Conservation (phyloP, 2,797 vertebrate species). For the Dicrostonyx torquatus region DNA sequence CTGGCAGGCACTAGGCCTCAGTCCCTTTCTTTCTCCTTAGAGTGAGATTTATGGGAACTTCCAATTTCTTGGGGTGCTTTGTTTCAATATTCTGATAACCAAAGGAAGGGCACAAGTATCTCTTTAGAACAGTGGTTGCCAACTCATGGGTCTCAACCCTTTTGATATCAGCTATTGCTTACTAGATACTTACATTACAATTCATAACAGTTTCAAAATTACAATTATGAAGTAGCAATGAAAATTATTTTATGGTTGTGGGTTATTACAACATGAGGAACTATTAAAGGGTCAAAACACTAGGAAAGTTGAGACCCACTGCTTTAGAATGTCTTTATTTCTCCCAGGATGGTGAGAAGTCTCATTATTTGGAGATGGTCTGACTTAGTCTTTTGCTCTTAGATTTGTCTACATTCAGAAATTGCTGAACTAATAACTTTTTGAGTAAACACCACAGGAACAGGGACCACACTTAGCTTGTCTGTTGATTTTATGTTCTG, state of each 20-base stretch:
- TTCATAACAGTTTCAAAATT: not conserved
- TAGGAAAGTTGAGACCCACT: not conserved
- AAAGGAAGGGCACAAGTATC: not conserved
- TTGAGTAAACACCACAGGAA: not conserved
- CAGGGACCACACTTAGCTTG: not conserved
- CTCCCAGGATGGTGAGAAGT: not conserved
- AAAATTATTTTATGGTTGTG: not conserved
- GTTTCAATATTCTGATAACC: not conserved
- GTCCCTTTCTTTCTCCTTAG: not conserved
- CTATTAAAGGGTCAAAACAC: not conserved
- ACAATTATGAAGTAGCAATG: not conserved
- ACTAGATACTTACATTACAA: not conserved
- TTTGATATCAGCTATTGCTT: not conserved
- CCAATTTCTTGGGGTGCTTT: not conserved
- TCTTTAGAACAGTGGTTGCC: not conserved
- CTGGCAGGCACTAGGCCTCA: not conserved
- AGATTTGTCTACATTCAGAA: not conserved
- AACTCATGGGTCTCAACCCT: not conserved
- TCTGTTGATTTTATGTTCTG: constrained; percentile 32
- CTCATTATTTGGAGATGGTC: not conserved
- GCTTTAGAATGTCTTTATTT: not conserved
- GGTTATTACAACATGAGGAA: not conserved
- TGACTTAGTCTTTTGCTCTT: constrained; percentile 1
- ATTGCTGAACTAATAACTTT: constrained; percentile 21
- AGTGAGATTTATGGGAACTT: not conserved